Evolutionary conservation across 2,888 invertebrate genomes (phyloP), one percentile per base, ranked within the genome.

Genomic region (Altica lythri): DNA sequence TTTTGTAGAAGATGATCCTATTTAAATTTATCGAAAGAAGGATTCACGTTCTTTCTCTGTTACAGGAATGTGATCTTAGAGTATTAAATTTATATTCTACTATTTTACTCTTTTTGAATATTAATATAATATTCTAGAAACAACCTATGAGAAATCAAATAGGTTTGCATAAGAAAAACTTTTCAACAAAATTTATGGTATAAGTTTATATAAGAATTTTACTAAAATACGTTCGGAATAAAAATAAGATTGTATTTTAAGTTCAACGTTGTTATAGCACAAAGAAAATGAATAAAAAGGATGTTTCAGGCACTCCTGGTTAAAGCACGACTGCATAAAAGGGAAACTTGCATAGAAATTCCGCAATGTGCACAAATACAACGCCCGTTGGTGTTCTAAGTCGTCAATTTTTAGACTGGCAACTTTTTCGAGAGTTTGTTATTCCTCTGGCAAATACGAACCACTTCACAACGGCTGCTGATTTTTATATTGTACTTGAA

Each of bases 361-460:
- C 48, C 16, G 38, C 38, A 17, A 10, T 12, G 14, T 29, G 48
- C 29, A 48, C 48, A 38, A 48, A 48, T 29, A 48, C 38, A 48
- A 48, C 37, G 12, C 16, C 10, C 13, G 38, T 30, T 44, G 5
- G 30, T 29, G 32, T 44, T 44, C 17, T 30, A 30, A 30, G 30
- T 18, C 44, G 37, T 29, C 48, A 40, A 40, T 40, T 25, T 22
- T 40, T 25, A 10, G 13, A 19, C 40, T 25, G 38, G 38, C 38
- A 22, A 50, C 14, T 43, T 40, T 50, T 38, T 40, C 42, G 10
- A 22, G 43, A 50, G 42, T 30, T 50, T 35, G 50, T 43, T 43
- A 34, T 30, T 32, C 12, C 32, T 40, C 42, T 30, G 49, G 22
- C 40, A 38, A 22, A 29, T 38, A 30, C 40, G 13, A 38, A 30